These are phyloP conservation scores for Rhabdophis nuchalis DNA, from an alignment of 2,797 vertebrate species.

Conservation along the genomic window DNA sequence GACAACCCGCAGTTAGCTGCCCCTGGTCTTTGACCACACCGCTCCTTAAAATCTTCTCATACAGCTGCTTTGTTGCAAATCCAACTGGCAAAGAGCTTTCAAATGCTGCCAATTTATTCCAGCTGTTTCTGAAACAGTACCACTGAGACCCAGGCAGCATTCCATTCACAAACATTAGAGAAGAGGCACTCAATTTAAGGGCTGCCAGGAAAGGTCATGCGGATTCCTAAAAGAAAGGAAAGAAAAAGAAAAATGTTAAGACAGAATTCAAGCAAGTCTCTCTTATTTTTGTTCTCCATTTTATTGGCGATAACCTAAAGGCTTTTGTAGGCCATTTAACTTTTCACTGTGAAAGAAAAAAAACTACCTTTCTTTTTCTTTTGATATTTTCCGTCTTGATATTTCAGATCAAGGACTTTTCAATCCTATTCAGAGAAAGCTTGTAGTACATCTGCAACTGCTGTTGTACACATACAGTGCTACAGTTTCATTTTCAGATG, in stretches of 20 bases:
- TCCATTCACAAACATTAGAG: constrained; percentile 30
- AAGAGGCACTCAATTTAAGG: constrained; percentile 26
- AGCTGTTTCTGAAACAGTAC: constrained; percentile 46
- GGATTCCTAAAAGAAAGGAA: constrained; percentile 58
- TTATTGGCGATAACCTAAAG: not conserved
- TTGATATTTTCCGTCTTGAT: not conserved
- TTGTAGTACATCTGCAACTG: not conserved
- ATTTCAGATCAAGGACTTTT: not conserved
- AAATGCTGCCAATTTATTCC: constrained; percentile 46
- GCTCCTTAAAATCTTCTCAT: constrained; percentile 40
- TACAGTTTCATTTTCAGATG: not conserved
- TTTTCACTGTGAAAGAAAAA: not conserved
- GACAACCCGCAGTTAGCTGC: constrained; percentile 12
- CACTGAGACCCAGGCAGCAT: constrained; percentile 26
- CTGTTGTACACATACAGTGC: not conserved
- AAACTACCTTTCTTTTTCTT: not conserved
- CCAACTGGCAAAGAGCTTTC: constrained; percentile 48
- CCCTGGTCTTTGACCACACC: constrained; percentile 26
- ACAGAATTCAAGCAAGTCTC: not conserved
- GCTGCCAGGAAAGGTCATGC: constrained; percentile 22
- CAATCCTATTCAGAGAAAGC: not conserved
- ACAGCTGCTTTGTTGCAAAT: constrained; percentile 55
- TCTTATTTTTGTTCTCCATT: not conserved
- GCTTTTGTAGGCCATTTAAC: not conserved
- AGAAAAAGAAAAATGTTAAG: constrained; percentile 25